A percentile compares a stretch with the other conserved stretches of the same genome.
These are phyloP conservation scores for Stylophora pistillata DNA, from an alignment of 64 coral and sea anemone species.

Conservation along the genomic window DNA sequence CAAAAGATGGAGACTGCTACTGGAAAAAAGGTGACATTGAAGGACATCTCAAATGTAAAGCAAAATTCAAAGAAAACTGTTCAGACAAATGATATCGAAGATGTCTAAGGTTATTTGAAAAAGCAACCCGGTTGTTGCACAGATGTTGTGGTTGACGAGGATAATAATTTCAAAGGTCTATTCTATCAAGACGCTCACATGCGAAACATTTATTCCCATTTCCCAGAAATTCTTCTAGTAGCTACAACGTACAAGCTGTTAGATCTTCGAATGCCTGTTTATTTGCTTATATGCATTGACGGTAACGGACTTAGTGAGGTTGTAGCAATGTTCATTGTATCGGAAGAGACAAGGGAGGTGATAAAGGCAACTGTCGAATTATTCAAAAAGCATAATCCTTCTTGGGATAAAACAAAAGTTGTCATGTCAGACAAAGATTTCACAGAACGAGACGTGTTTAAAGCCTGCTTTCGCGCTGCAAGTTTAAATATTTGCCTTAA, in stretches of 20 bases:
- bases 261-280: slow-evolving; percentile 59
- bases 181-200: slow-evolving; percentile 69
- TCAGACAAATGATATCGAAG: slow-evolving; percentile 40
- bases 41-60: slow-evolving; percentile 53
- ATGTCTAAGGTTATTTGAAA: slow-evolving; percentile 26
- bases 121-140: slow-evolving; percentile 23
- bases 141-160: slow-evolving; percentile 49
- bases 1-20: slow-evolving; percentile 46
- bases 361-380: slow-evolving; percentile 30
- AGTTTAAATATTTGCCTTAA: slow-evolving; percentile 20
- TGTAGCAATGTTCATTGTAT: slow-evolving; percentile 30
- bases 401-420: slow-evolving; percentile 38
- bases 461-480: slow-evolving; percentile 19
- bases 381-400: slow-evolving; percentile 33
- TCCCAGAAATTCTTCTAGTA: slow-evolving; percentile 49
- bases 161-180: slow-evolving; percentile 54
- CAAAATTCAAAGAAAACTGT: slow-evolving; percentile 22
- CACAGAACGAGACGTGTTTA: slow-evolving; percentile 27
- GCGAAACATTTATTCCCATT: slow-evolving; percentile 21
- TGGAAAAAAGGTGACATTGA: slow-evolving; percentile 49
- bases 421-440: slow-evolving; percentile 72
- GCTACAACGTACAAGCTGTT: slow-evolving; percentile 57
- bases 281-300: slow-evolving; percentile 36
- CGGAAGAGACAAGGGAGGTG: slow-evolving; percentile 25
- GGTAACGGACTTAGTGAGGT: slow-evolving; percentile 29